These are phyloP conservation scores for Erethizon dorsatum DNA, from an alignment of 2,797 vertebrate species.

Conservation along the genomic window DNA sequence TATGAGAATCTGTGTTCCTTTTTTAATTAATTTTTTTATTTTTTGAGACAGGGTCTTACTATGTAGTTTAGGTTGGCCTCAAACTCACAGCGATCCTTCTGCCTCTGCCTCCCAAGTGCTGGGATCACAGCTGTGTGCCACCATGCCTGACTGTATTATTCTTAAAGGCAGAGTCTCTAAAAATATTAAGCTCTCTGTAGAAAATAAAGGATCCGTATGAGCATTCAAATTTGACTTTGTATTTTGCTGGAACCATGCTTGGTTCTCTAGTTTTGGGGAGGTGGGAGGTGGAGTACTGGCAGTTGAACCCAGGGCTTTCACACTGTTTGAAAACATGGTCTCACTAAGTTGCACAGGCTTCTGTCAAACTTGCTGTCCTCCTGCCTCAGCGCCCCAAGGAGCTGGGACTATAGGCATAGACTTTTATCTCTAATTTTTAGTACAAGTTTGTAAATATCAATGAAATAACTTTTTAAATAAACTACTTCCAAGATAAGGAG, in stretches of 20 bases:
- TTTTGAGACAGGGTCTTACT: neutral
- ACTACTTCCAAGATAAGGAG: neutral
- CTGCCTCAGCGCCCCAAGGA: neutral
- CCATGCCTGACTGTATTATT: neutral
- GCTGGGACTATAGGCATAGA: neutral
- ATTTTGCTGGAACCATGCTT: slow-evolving; percentile 54
- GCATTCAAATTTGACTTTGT: slow-evolving; percentile 39
- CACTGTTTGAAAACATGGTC: neutral
- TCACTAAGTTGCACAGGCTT: neutral
- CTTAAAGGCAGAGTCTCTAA: neutral
- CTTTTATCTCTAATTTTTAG: slow-evolving; percentile 13
- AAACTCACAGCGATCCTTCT: neutral
- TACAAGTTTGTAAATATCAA: slow-evolving; percentile 20
- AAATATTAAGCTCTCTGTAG: neutral
- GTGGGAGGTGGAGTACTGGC: neutral
- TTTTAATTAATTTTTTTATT: neutral
- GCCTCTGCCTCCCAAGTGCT: neutral
- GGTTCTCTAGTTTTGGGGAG: neutral
- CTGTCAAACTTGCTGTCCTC: neutral
- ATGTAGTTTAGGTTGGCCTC: neutral
- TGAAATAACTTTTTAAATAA: slow-evolving; percentile 50
- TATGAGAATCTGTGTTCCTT: neutral
- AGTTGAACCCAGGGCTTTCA: neutral
- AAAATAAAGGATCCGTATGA: slow-evolving; percentile 17
- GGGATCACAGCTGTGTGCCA: neutral